Base-by-base conservation (phyloP, 1,140 invertebrate genomes). In the Linepithema humile region DNA sequence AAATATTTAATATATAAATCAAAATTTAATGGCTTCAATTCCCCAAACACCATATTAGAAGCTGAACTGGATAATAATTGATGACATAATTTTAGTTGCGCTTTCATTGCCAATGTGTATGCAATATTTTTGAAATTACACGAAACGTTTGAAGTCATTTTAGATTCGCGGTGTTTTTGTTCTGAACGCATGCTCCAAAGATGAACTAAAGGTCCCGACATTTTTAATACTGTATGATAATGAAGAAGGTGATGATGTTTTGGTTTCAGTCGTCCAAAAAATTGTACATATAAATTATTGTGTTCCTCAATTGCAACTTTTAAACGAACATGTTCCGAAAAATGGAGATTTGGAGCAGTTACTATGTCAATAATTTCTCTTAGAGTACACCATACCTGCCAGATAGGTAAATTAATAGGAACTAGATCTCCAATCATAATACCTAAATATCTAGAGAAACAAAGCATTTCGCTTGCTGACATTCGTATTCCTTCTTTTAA, bases 191-290 rank as follows among this genome's bases (percentile, higher is more conserved):
- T 53, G 20, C 50, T 53, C 50, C 50, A 53, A 53, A 53, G 50
- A 53, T 53, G 50, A 53, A 53, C 50, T 53, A 53, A 53, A 53
- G 50, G 50, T 53, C 50, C 50, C 50, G 50, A 53, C n/a, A 53
- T 53, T 53, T 53, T 53, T 23, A 53, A 53, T 23, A 23, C 50
- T 53, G 50, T 53, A 53, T 23, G 50, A 53, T 53, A 53, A 53
- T 53, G 20, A 53, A 53, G 50, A 53, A 53, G 50, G 7, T 53
- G 50, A 53, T 53, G 50, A 53, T 53, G 50, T 53, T 53, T 53
- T 53, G n/a, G 50, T 53, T 53, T 53, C 10, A 53, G 6, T 53
- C 50, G 50, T 53, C 50, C 50, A 53, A 53, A 53, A 53, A 53
- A 53, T 53, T 53, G 50, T 9, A 53, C 20, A 53, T 53, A 53